phyloP scores from a whole-genome alignment of 2,113 vertebrate species.

The Apteryx mantelli region DNA sequence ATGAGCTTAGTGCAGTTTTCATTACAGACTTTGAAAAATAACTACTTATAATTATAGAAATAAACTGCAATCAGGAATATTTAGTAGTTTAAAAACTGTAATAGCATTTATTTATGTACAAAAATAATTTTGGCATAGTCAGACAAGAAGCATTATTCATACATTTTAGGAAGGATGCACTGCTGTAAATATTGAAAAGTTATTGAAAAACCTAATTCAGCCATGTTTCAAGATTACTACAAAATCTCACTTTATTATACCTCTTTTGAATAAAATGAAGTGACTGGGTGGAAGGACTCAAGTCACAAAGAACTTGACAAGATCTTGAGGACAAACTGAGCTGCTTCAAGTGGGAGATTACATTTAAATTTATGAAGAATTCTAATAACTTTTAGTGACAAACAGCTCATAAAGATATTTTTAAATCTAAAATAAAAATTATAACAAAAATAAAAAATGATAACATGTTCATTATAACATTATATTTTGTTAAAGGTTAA shows the following conservation, averaged over 20 bases:
- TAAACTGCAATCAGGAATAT: background rate
- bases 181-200: background rate
- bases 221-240: background rate
- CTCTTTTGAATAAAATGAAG: background rate
- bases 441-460: background rate
- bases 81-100: background rate
- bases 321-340: background rate
- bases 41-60: background rate
- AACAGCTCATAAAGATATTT: background rate
- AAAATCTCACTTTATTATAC: background rate
- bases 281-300: background rate
- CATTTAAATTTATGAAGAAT: background rate
- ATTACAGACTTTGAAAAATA: background rate
- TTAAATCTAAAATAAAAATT: background rate
- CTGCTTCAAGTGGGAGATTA: background rate
- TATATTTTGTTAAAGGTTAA: background rate
- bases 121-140: background rate
- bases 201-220: background rate
- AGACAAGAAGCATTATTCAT: background rate
- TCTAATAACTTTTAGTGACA: background rate
- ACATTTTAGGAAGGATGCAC: background rate
- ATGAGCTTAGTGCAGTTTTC: background rate
- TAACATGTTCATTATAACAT: background rate
- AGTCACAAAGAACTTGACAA: background rate
- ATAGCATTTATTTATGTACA: background rate